Evolutionary conservation across 2,113 vertebrate species (phyloP).

Genomic region (Corydoras maculifer): DNA sequence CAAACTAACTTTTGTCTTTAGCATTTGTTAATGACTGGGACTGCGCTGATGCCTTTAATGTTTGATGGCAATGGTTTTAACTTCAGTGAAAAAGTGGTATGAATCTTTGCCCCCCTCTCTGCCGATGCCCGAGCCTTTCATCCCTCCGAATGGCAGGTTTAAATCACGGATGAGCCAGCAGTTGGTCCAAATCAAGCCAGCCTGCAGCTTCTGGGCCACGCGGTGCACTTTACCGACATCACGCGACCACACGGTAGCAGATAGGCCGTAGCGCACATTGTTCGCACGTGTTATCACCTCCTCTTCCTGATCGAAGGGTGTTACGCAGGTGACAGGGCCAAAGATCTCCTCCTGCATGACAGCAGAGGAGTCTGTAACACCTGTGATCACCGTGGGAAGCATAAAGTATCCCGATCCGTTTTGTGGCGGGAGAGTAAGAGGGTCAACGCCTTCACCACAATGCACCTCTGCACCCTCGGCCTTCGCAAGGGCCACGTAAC

Average conservation of each 20-base stretch:
- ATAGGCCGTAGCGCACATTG: conserved; percentile 79
- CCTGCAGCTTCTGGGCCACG: conserved; percentile 75
- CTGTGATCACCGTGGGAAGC: conserved; percentile 81
- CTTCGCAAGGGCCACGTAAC: conserved; percentile 74
- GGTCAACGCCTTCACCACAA: conserved; percentile 86
- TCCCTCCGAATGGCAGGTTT: conserved; percentile 93
- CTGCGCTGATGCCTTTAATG: conserved; percentile 63
- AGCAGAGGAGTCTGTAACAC: conserved; percentile 72
- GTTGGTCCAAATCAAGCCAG: conserved; percentile 92
- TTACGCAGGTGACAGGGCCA: conserved; percentile 85
- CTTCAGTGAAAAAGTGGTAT: conserved; percentile 91
- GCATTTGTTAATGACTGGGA: too few relatives aligned
- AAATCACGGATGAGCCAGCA: conserved; percentile 94
- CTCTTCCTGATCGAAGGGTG: conserved; percentile 83
- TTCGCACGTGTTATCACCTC: conserved; percentile 84
- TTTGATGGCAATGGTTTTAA: conserved; percentile 88
- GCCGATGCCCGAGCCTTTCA: conserved; percentile 90
- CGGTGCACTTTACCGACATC: conserved; percentile 78
- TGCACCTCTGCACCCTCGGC: conserved; percentile 78
- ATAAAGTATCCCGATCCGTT: conserved; percentile 85
- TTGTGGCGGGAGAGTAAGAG: conserved; percentile 62
- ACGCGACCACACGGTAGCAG: conserved; percentile 82
- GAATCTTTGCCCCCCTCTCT: conserved; percentile 92
- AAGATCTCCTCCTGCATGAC: conserved; percentile 98
- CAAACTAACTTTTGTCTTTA: too few relatives aligned